Evolutionary conservation across 2,113 vertebrate species (phyloP).

Genomic region (Diadophis punctatus): DNA sequence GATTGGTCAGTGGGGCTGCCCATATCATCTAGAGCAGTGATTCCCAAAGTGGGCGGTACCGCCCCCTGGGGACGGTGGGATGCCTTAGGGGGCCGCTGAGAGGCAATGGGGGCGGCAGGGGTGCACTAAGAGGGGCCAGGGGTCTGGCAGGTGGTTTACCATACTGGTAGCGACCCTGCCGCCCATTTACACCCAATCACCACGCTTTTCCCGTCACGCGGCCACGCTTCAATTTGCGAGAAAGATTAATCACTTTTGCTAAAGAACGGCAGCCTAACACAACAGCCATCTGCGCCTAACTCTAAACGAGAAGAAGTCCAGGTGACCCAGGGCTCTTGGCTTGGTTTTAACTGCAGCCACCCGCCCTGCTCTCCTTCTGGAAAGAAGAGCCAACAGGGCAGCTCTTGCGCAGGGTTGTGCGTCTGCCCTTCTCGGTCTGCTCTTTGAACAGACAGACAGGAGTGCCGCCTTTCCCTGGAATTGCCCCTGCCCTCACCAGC

Average conservation of each 20-base stretch:
- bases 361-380: neutral
- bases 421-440: conserved; percentile 27
- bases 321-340: neutral
- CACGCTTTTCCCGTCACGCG: too few relatives aligned
- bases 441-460: conserved; percentile 24
- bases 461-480: neutral
- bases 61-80: too few relatives aligned
- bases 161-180: too few relatives aligned
- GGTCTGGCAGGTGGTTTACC: too few relatives aligned
- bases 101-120: too few relatives aligned
- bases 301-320: neutral
- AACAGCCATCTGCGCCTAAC: neutral
- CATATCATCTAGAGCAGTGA: too few relatives aligned
- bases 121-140: too few relatives aligned
- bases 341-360: neutral
- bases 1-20: conserved; percentile 4
- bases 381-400: neutral
- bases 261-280: neutral
- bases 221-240: too few relatives aligned
- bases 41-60: too few relatives aligned
- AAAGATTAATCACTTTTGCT: neutral
- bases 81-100: too few relatives aligned
- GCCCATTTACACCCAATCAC: too few relatives aligned
- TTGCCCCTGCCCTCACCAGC: neutral
- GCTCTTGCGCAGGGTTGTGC: neutral